These are phyloP conservation scores for Trematocara unimaculatum DNA, from an alignment of 2,113 vertebrate genomes.

Conservation along the genomic window DNA sequence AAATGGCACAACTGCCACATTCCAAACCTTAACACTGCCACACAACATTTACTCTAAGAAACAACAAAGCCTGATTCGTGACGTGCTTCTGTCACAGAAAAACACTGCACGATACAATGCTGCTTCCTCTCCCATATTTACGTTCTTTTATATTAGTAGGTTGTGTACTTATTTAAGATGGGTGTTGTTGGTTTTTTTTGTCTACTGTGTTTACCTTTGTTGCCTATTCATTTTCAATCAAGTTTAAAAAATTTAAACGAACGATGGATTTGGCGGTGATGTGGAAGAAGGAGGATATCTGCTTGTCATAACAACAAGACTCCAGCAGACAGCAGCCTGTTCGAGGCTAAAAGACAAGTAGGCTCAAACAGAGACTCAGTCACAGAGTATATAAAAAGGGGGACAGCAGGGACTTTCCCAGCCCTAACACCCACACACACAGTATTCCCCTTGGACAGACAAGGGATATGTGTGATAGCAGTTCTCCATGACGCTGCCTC, in stretches of 20 bases:
- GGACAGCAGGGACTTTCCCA: constrained; percentile 58
- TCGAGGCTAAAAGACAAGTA: background rate
- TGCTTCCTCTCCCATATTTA: background rate
- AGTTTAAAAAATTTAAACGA: background rate
- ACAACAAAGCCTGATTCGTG: background rate
- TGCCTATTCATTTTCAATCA: background rate
- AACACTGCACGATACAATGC: background rate
- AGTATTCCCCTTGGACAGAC: background rate
- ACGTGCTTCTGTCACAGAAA: background rate
- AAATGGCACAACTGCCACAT: constrained; percentile 17
- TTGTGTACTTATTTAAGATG: fast-evolving
- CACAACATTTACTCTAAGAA: background rate
- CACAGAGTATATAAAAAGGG: background rate
- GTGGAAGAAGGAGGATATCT: background rate
- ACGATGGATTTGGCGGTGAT: background rate
- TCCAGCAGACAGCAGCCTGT: constrained; percentile 41
- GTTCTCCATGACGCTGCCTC: constrained; percentile 49
- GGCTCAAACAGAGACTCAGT: constrained; percentile 3
- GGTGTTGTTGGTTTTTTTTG: fast-evolving
- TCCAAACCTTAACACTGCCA: background rate
- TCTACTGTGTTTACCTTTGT: background rate
- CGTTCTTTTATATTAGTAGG: fast-evolving
- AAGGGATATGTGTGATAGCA: constrained; percentile 37
- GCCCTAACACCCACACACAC: background rate
- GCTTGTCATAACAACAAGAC: constrained; percentile 26